Evolutionary conservation across 2,888 invertebrate genomes (phyloP).

Genomic region (Folsomia manolachei): DNA sequence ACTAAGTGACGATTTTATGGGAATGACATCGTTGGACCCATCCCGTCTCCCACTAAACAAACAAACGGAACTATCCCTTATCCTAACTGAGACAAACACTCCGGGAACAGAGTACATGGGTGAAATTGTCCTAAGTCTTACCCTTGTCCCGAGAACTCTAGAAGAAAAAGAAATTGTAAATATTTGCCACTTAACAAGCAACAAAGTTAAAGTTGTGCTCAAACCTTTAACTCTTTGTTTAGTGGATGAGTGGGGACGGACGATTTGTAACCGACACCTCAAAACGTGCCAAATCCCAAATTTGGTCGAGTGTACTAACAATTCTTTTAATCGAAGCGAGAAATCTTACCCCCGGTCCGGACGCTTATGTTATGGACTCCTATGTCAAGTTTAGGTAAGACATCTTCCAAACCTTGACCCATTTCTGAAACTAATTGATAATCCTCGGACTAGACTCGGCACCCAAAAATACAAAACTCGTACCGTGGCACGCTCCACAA

Average conservation of each 20-base stretch:
- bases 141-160: constrained; percentile 87
- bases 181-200: neutral
- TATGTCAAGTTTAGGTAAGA: constrained; percentile 91
- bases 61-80: constrained; percentile 69
- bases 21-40: constrained; percentile 79
- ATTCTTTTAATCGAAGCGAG: constrained; percentile 94
- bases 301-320: constrained; percentile 96
- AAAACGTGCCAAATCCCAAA: constrained; percentile 83
- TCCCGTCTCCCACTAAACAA: constrained; percentile 72
- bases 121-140: constrained; percentile 75
- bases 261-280: constrained; percentile 72
- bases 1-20: constrained; percentile 94
- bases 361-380: constrained; percentile 74
- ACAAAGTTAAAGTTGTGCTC: too few relatives aligned
- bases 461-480: constrained; percentile 97
- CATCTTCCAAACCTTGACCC: too few relatives aligned
- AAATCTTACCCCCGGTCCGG: constrained; percentile 67
- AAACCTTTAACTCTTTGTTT: neutral
- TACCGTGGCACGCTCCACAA: constrained; percentile 70
- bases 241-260: constrained; percentile 49
- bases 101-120: constrained; percentile 65
- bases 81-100: constrained; percentile 68
- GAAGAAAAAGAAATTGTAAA: constrained; percentile 90
- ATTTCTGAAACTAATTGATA: neutral
- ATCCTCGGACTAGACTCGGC: constrained; percentile 64